These are phyloP conservation scores for Scaptomyza caliginosa DNA, from an alignment of 2,888 invertebrate species.

Conservation along the genomic window DNA sequence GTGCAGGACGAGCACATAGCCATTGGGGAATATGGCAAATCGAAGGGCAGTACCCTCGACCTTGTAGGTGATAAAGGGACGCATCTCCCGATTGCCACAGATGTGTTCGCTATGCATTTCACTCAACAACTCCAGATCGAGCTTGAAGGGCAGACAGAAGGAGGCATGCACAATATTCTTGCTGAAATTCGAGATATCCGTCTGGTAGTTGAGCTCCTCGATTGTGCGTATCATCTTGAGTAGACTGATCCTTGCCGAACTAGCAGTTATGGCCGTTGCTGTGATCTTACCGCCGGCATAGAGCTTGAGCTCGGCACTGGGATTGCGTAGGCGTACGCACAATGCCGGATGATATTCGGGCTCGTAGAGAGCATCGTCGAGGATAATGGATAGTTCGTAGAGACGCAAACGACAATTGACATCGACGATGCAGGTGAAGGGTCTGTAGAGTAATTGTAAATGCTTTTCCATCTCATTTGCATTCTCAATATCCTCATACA, in stretches of 20 bases:
- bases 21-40: slow-evolving; percentile 61
- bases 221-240: slow-evolving; percentile 46
- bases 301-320: slow-evolving; percentile 45
- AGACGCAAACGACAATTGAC: slow-evolving; percentile 44
- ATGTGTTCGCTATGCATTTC: slow-evolving; percentile 31
- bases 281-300: slow-evolving; percentile 45
- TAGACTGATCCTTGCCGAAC: slow-evolving; percentile 34
- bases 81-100: slow-evolving; percentile 20
- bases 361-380: slow-evolving; percentile 54
- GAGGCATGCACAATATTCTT: slow-evolving; percentile 59
- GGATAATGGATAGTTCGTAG: slow-evolving; percentile 48
- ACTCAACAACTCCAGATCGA: slow-evolving; percentile 43
- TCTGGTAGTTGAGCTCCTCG: slow-evolving; percentile 51
- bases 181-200: slow-evolving; percentile 32
- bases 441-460: slow-evolving; percentile 54
- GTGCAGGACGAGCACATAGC: slow-evolving; percentile 55
- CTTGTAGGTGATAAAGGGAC: slow-evolving; percentile 60
- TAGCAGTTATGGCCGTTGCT: slow-evolving; percentile 38
- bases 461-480: slow-evolving; percentile 42
- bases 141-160: slow-evolving; percentile 60
- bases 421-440: slow-evolving; percentile 58
- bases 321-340: slow-evolving; percentile 34
- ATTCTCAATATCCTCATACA: slow-evolving; percentile 45
- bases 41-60: slow-evolving; percentile 26
- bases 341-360: slow-evolving; percentile 54